Conservation (phyloP, 2,888 invertebrate genomes). For the Cylloceria caligata region DNA sequence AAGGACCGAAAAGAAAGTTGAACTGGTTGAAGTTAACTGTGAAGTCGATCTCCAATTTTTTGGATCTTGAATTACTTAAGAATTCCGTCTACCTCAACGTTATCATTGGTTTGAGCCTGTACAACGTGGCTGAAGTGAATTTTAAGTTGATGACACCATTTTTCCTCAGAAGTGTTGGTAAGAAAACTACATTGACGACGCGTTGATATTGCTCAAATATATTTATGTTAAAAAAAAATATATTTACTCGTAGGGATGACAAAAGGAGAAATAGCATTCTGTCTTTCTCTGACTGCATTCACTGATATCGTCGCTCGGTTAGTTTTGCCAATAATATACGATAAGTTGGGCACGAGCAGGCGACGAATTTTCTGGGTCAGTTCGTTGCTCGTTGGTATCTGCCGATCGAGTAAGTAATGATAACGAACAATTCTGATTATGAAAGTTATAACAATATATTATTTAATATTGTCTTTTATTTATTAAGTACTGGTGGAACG, state of each 20-base stretch:
- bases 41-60: constrained; percentile 66
- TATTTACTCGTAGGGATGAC: constrained; percentile 80
- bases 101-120: constrained; percentile 83
- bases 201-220: no score
- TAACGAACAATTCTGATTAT: not conserved
- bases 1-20: not conserved
- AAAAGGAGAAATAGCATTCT: constrained; percentile 90
- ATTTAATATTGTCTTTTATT: not conserved
- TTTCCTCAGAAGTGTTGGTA: constrained; percentile 82
- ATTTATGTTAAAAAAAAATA: no score
- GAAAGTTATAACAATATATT: constrained; percentile 36
- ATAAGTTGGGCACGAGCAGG: constrained; percentile 88
- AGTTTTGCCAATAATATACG: constrained; percentile 91
- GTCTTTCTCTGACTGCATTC: constrained; percentile 90
- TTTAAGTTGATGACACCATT: constrained; percentile 85
- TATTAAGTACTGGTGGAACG: constrained; percentile 90
- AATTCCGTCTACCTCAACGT: constrained; percentile 75
- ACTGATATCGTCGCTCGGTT: constrained; percentile 91
- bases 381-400: constrained; percentile 89
- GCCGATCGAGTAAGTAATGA: constrained; percentile 89
- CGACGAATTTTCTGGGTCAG: constrained; percentile 90
- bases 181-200: constrained; percentile 55
- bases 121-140: constrained; percentile 85
- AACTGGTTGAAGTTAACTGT: constrained; percentile 27
- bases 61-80: constrained; percentile 76